Base-by-base conservation (phyloP, 2,888 invertebrate genomes). In the Apotomis betuletana region DNA sequence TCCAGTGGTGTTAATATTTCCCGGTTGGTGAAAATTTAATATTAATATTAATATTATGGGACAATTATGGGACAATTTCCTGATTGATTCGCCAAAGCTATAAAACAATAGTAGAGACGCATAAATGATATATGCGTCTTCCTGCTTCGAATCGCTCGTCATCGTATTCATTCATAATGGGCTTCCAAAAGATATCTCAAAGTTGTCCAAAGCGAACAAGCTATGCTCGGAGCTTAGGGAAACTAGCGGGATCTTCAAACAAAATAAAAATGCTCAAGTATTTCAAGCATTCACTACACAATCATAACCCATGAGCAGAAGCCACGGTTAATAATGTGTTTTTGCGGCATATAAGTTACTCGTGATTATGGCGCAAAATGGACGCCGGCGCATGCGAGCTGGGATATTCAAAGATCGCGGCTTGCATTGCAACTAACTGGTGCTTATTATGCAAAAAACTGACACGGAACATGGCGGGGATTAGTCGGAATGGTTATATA, bases 371-470 rank as follows among this genome's bases (percentile, higher is more conserved):
- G 62, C 77, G 75, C 75, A 77, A 79, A 70, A 81, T 63, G 44
- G 62, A 77, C 77, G 78, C 73, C 69, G 77, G 79, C 74, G 80
- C 83, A 79, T 75, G 80, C 82, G 78, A 76, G 63, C 74, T 70
- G 70, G 79, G 77, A 79, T 79, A 83, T 83, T 79, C 78, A 67
- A 79, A 81, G 76, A 80, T 68, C 75, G 78, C 79, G 77, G 64
- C 63, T 73, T 15, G 69, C 76, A 80, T 78, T 76, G 75, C 75
- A 54, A 38, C 15, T 55, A 51, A 13, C 4, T n/a, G 52, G 13
- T 75, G 67, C 38, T 74, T 67, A 71, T 73, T 75, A 61, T 74
- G 74, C 74, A 74, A 77, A 72, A 70, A 78, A 70, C 38, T 73
- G 68, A 58, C 38, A 38, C 9, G 13, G 64, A 63, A 73, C 69